These are phyloP conservation scores for Neotoxoptera formosana DNA, from an alignment of 1,140 invertebrate genomes.

Conservation along the genomic window DNA sequence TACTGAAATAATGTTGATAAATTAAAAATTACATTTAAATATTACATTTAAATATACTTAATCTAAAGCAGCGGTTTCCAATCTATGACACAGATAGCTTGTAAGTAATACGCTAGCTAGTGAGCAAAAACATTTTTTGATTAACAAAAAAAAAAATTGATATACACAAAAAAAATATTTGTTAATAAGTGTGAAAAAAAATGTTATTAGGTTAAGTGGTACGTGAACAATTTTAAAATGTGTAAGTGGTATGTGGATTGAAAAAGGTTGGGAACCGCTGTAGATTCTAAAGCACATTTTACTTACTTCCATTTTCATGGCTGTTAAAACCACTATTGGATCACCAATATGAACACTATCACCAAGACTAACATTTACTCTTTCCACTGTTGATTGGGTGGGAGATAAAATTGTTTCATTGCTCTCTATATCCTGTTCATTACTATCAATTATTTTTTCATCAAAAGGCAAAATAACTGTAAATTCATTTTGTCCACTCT, in stretches of 20 bases:
- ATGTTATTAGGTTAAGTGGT: too few relatives aligned
- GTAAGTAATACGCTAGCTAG: too few relatives aligned
- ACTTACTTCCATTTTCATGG: constrained; percentile 99
- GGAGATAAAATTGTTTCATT: constrained; percentile 77
- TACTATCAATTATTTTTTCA: background rate
- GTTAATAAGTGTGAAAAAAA: too few relatives aligned
- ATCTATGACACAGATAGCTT: too few relatives aligned
- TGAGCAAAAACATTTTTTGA: too few relatives aligned
- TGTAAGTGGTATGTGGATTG: too few relatives aligned
- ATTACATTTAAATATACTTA: background rate
- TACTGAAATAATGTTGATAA: constrained; percentile 69
- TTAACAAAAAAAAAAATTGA: too few relatives aligned
- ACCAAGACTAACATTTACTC: constrained; percentile 82
- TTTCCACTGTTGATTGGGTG: constrained; percentile 95
- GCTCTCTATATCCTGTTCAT: constrained; percentile 32
- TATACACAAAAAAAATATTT: too few relatives aligned
- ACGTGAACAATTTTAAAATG: too few relatives aligned
- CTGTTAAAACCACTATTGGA: constrained; percentile 88
- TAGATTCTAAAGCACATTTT: background rate
- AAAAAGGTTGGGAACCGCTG: too few relatives aligned
- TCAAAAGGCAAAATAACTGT: constrained; percentile 31
- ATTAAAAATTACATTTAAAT: constrained; percentile 6
- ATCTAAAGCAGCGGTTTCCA: background rate
- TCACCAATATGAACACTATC: constrained; percentile 83
- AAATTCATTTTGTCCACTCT: constrained; percentile 32